Evolutionary conservation across 2,113 vertebrate species (phyloP), one percentile per base, ranked within the genome.

Genomic region (Oryzias curvinotus): DNA sequence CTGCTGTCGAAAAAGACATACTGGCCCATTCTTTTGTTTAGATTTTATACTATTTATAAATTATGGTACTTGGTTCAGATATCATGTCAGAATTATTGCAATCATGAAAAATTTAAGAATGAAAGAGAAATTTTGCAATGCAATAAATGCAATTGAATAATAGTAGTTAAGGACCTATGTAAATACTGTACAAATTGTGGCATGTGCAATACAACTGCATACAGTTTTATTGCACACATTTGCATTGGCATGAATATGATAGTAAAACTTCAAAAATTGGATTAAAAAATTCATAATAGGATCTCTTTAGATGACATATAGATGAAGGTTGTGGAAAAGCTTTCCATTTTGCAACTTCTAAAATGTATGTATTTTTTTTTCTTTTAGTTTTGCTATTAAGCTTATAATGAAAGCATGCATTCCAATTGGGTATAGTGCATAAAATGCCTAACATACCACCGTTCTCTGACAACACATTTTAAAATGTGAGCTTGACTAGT

Each of bases 131-230:
- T 50, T 54, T 59, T 28, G 25, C 52, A 78, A 63, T 54, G 43
- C 25, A 44, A 77, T 7, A 36, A 56, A 57, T 72, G 66, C 66
- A 78, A 66, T 25, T 60, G 8, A 49, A 25, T 56, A 7, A 52
- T 44, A 5, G 54, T 66, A 13, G 65, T 21, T 47, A 15, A 47
- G 21, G 25, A 49, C n/a, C 21, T 48, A 8, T 89, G 87, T 88
- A 92, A 77, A 90, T 89, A 87, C 21, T 91, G 89, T 91, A 86
- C 21, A 66, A 71, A 68, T 56, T 83, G 36, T 23, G 21, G 2
- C 3, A 23, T 23, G 21, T 23, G 21, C 21, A 23, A 23, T 23
- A 23, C 21, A 23, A 23, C 21, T 23, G 21, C 21, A 23, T 23
- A 23, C 21, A 23, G 21, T 86, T 91, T 90, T 91, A 72, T 83